phyloP scores from a whole-genome alignment of 2,797 vertebrate species.

The Clamator glandarius region DNA sequence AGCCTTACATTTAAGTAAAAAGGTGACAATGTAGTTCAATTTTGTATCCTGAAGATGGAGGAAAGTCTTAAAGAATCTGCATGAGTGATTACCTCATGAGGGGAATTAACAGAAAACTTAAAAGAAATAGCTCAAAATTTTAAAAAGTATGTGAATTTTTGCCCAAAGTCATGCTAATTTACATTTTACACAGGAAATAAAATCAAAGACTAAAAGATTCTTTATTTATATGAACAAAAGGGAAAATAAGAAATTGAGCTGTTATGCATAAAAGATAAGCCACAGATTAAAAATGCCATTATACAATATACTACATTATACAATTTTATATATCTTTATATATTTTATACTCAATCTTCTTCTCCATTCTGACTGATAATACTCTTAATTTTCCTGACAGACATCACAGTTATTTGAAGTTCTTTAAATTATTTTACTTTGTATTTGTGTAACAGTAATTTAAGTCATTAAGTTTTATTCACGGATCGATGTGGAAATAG shows the following conservation, averaged over 20 bases:
- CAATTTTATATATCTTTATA: neutral
- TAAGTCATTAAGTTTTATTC: neutral
- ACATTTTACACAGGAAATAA: neutral
- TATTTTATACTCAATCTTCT: neutral
- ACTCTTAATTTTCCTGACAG: neutral
- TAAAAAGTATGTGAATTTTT: neutral
- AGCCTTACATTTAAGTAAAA: neutral
- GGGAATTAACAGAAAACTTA: neutral
- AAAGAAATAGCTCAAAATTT: neutral
- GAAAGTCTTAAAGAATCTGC: neutral
- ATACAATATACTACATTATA: neutral
- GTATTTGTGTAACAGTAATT: neutral
- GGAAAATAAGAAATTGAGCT: neutral
- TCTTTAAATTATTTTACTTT: conserved; percentile 1
- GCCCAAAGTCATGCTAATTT: neutral
- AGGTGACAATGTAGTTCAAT: neutral
- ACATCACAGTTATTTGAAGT: neutral
- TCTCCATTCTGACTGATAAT: neutral
- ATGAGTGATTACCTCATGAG: neutral
- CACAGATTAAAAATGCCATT: neutral
- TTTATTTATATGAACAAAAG: neutral
- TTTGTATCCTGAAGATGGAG: neutral
- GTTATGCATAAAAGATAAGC: neutral
- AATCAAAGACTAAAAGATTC: neutral
- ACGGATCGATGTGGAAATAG: neutral